Evolutionary conservation across 37 sponge, comb jelly and placozoan genomes (phyloP).

Genomic region (Cladorhizidae sp.): DNA sequence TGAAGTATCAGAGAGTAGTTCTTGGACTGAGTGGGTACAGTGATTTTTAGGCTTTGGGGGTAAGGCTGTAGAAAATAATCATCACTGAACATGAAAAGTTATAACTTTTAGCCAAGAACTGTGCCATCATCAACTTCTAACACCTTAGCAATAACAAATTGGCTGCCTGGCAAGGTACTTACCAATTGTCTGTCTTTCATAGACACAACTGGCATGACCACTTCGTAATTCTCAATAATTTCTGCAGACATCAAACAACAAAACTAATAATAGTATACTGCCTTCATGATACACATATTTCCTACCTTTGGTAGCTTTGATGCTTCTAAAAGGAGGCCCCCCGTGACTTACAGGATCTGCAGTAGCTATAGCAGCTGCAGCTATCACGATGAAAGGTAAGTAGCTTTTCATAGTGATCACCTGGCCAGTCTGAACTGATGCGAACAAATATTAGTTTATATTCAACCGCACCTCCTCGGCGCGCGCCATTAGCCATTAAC

Average conservation of each 20-base stretch:
- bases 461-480: no score
- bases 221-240: conserved; percentile 42
- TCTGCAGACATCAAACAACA: conserved; percentile 10
- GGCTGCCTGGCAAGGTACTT: not conserved
- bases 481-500: no score
- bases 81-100: no score
- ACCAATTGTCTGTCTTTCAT: conserved; percentile 7
- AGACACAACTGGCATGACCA: conserved; percentile 23
- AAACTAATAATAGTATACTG: not conserved
- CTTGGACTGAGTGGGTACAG: not conserved
- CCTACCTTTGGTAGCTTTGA: conserved; percentile 35
- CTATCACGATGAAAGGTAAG: not conserved
- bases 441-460: no score
- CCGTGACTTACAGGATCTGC: no score
- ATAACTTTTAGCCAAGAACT: no score
- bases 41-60: conserved; percentile 5
- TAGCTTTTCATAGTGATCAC: not conserved
- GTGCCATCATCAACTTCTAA: no score
- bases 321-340: conserved; percentile 28
- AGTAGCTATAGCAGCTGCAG: not conserved
- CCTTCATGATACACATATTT: not conserved
- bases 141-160: not conserved
- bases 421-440: no score
- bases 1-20: conserved; percentile 17
- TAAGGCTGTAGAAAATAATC: conserved; percentile 4